Evolutionary conservation across 1,140 invertebrate genomes (phyloP).

Genomic region (Bombus superbus): DNA sequence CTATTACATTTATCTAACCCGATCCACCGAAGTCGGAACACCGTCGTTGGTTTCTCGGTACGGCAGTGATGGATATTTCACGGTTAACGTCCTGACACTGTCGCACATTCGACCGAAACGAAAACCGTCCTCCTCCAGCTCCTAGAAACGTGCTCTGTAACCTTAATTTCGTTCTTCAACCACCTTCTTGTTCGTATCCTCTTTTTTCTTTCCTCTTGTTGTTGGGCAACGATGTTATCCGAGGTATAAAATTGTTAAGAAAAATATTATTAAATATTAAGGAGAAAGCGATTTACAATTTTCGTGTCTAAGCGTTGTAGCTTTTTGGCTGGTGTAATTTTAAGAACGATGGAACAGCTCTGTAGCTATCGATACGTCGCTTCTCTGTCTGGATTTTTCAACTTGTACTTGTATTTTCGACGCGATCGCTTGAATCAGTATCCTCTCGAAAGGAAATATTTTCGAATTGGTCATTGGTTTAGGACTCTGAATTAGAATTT

Average conservation of each 20-base stretch:
- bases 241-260: not conserved
- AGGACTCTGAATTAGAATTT: no score
- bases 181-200: constrained; percentile 46
- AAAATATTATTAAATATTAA: not conserved
- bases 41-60: constrained; percentile 64
- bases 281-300: not conserved
- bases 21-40: constrained; percentile 65
- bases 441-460: not conserved
- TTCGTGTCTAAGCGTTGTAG: not conserved
- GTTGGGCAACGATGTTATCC: not conserved
- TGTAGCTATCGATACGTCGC: no score
- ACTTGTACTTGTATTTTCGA: not conserved
- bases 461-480: not conserved
- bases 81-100: constrained; percentile 64
- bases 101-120: constrained; percentile 57
- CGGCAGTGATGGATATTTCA: constrained; percentile 71
- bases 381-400: no score
- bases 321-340: no score
- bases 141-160: constrained; percentile 58
- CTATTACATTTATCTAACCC: constrained; percentile 76
- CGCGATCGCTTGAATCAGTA: not conserved
- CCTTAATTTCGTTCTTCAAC: constrained; percentile 52
- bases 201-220: not conserved
- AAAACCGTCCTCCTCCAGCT: constrained; percentile 39
- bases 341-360: no score